phyloP scores from a whole-genome alignment of 2,888 invertebrate genomes.

The Linnaemya tessellans region DNA sequence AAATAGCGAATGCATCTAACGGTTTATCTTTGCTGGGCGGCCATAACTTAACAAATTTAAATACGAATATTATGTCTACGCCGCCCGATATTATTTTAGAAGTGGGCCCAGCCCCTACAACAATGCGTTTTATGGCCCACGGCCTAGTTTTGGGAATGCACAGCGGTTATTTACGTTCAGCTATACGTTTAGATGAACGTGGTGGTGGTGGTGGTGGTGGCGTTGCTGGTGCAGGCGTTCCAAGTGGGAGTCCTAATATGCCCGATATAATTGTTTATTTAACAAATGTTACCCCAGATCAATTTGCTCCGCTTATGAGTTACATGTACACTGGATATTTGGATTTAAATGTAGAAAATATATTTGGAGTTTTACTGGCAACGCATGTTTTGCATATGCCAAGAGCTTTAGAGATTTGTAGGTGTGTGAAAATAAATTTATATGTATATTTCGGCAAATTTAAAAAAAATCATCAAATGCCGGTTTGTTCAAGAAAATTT shows the following conservation, averaged over 20 bases:
- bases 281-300: slow-evolving; percentile 85
- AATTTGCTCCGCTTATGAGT: slow-evolving; percentile 87
- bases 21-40: slow-evolving; percentile 52
- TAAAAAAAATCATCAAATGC: no score
- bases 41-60: slow-evolving; percentile 44
- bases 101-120: slow-evolving; percentile 85
- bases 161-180: slow-evolving; percentile 89
- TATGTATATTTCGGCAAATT: no score
- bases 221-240: background rate
- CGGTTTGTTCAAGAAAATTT: background rate
- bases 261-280: slow-evolving; percentile 82
- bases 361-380: slow-evolving; percentile 88
- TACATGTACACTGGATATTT: slow-evolving; percentile 91
- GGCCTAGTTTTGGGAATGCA: slow-evolving; percentile 87
- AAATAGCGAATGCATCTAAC: background rate
- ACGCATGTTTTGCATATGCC: slow-evolving; percentile 90
- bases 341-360: slow-evolving; percentile 88
- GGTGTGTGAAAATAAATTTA: slow-evolving; percentile 75
- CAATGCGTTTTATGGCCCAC: slow-evolving; percentile 88
- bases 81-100: slow-evolving; percentile 87
- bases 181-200: slow-evolving; percentile 84
- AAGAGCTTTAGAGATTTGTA: slow-evolving; percentile 87
- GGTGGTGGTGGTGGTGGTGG: slow-evolving; percentile 19
- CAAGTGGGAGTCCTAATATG: slow-evolving; percentile 9
- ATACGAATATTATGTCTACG: slow-evolving; percentile 76